Evolutionary conservation across 2,113 vertebrate species (phyloP).

Genomic region (Hassar affinis): DNA sequence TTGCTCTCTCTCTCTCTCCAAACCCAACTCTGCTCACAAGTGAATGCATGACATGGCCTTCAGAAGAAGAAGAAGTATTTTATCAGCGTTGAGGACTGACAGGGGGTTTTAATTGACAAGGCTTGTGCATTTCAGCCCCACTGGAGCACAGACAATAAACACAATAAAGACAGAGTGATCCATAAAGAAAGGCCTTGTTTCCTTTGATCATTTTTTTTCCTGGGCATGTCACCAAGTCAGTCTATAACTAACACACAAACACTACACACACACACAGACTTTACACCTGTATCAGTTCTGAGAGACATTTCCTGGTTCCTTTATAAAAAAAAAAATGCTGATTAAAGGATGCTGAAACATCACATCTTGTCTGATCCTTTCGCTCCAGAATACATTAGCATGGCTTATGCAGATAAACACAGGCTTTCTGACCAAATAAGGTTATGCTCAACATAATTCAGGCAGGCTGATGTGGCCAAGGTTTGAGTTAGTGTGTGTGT

Average conservation of each 20-base stretch:
- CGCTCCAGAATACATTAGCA: slow-evolving; percentile 23
- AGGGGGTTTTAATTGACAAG: slow-evolving; percentile 60
- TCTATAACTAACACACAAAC: slow-evolving; percentile 19
- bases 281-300: slow-evolving; percentile 39
- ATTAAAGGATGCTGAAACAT: slow-evolving; percentile 39
- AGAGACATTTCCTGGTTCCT: slow-evolving; percentile 36
- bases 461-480: slow-evolving; percentile 35
- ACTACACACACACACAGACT: slow-evolving; percentile 16
- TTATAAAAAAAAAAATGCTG: slow-evolving; percentile 29
- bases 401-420: slow-evolving; percentile 35
- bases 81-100: slow-evolving; percentile 50
- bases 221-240: slow-evolving; percentile 46
- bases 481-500: slow-evolving; percentile 32
- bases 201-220: slow-evolving; percentile 57
- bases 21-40: slow-evolving; percentile 23
- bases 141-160: slow-evolving; percentile 59
- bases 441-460: slow-evolving; percentile 7
- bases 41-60: slow-evolving; percentile 50
- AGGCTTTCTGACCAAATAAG: slow-evolving; percentile 24
- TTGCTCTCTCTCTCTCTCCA: slow-evolving; percentile 7
- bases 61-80: slow-evolving; percentile 50
- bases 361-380: slow-evolving; percentile 18
- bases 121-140: slow-evolving; percentile 51
- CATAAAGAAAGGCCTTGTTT: slow-evolving; percentile 58
- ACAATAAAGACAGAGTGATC: slow-evolving; percentile 61